Percentiles rank a stretch among this genome's conserved stretches.
These are phyloP conservation scores for Acromyrmex charruanus DNA, from an alignment of 1,140 invertebrate species.

Conservation along the genomic window DNA sequence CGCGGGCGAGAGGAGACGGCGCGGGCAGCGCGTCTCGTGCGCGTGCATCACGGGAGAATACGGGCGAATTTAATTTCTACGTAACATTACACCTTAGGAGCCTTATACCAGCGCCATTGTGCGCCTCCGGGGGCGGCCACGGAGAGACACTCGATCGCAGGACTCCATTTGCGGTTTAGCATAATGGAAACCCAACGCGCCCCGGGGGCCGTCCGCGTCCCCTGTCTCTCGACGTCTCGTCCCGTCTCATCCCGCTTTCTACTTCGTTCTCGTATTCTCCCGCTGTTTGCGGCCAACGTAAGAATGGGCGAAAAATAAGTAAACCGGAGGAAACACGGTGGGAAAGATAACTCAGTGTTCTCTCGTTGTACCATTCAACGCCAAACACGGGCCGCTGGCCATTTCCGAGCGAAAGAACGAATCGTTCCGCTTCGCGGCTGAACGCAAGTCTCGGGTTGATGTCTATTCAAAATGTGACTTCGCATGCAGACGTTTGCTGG, in stretches of 20 bases:
- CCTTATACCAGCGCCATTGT: conserved; percentile 82
- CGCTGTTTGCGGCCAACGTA: conserved; percentile 35
- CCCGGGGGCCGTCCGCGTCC: conserved; percentile 75
- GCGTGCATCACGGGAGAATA: conserved; percentile 51
- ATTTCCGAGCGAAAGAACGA: not conserved
- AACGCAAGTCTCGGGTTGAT: not conserved
- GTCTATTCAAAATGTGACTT: conserved; percentile 14
- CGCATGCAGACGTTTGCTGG: no score
- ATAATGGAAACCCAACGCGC: conserved; percentile 86
- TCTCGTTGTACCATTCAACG: conserved; percentile 34
- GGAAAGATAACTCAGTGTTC: conserved; percentile 50
- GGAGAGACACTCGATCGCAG: conserved; percentile 86
- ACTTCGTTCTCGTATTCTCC: conserved; percentile 62
- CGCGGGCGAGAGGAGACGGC: conserved; percentile 37
- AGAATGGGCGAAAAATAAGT: conserved; percentile 67
- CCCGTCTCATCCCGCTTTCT: conserved; percentile 59
- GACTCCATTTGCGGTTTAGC: conserved; percentile 87
- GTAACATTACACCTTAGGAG: conserved; percentile 86
- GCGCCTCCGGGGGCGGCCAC: conserved; percentile 72
- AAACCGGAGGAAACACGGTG: conserved; percentile 61
- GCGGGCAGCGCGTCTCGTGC: conserved; percentile 35
- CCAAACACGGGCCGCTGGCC: conserved; percentile 30
- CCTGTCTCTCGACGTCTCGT: conserved; percentile 63
- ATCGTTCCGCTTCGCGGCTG: conserved; percentile 15
- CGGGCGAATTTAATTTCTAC: conserved; percentile 85